These are phyloP conservation scores for Argyresthia albistria DNA, from an alignment of 2,888 invertebrate species.

Conservation along the genomic window DNA sequence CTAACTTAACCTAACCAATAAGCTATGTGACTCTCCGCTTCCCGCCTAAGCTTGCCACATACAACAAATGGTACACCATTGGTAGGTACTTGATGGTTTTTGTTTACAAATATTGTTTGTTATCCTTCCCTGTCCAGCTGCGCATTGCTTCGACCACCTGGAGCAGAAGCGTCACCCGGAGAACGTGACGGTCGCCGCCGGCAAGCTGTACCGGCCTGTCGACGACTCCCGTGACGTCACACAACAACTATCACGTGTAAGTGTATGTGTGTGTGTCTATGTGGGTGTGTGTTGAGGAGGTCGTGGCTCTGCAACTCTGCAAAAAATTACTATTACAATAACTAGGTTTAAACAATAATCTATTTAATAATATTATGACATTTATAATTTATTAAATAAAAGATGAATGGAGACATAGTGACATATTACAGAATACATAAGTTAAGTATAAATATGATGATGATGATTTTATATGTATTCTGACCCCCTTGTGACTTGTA, in stretches of 20 bases:
- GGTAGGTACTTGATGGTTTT: not conserved
- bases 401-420: too few relatives aligned
- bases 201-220: conserved; percentile 9
- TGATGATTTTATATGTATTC: too few relatives aligned
- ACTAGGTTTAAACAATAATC: too few relatives aligned
- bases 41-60: too few relatives aligned
- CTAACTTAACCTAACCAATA: too few relatives aligned
- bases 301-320: too few relatives aligned
- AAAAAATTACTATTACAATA: not conserved
- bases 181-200: conserved; percentile 6
- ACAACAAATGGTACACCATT: too few relatives aligned
- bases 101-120: not conserved
- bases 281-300: not conserved
- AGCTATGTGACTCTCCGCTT: too few relatives aligned
- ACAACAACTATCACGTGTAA: conserved; percentile 6
- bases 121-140: conserved; percentile 24
- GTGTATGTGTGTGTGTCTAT: not conserved
- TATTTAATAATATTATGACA: not conserved
- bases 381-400: not conserved
- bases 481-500: too few relatives aligned
- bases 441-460: too few relatives aligned
- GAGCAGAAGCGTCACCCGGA: not conserved
- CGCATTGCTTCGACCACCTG: conserved; percentile 34
- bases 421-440: too few relatives aligned
- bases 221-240: conserved; percentile 1